Conservation (phyloP, 2,888 invertebrate species). For the Trichopria drosophilae region DNA sequence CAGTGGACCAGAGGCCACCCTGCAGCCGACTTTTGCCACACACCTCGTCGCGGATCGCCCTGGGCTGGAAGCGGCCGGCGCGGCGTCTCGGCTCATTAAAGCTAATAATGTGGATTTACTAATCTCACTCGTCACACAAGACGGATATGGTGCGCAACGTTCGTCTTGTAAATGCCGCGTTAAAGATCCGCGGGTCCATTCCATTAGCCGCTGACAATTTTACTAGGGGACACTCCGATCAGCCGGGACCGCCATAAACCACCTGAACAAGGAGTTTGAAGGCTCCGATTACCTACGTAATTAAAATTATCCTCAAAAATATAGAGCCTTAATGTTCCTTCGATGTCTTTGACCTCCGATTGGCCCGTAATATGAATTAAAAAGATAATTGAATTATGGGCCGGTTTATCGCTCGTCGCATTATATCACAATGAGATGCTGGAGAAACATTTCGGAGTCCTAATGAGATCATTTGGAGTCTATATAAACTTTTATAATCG, state of each 20-base stretch:
- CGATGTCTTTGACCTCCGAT: too few species aligned
- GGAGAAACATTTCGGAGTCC: too few species aligned
- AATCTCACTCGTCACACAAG: conserved; percentile 41
- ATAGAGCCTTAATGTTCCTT: too few species aligned
- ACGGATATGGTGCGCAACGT: conserved; percentile 12
- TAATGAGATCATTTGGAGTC: too few species aligned
- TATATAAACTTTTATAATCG: too few species aligned
- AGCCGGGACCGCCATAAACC: too few species aligned
- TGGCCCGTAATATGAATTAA: conserved; percentile 17
- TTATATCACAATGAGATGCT: conserved; percentile 14
- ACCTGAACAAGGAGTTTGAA: too few species aligned
- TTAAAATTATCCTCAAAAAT: too few species aligned
- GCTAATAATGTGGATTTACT: conserved; percentile 56
- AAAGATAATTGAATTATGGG: conserved; percentile 10
- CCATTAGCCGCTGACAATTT: conserved; percentile 2
- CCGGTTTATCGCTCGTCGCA: background rate
- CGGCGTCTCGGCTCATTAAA: conserved; percentile 53
- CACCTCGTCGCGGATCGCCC: conserved; percentile 44
- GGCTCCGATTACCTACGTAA: too few species aligned
- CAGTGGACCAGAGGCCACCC: conserved; percentile 47
- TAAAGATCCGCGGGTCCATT: background rate
- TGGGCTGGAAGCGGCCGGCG: conserved; percentile 48
- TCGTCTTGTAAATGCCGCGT: conserved; percentile 8
- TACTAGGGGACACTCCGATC: too few species aligned
- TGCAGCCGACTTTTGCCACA: conserved; percentile 48